Evolutionary conservation across 2,888 invertebrate species (phyloP).

Genomic region (Drosophila eohydei): DNA sequence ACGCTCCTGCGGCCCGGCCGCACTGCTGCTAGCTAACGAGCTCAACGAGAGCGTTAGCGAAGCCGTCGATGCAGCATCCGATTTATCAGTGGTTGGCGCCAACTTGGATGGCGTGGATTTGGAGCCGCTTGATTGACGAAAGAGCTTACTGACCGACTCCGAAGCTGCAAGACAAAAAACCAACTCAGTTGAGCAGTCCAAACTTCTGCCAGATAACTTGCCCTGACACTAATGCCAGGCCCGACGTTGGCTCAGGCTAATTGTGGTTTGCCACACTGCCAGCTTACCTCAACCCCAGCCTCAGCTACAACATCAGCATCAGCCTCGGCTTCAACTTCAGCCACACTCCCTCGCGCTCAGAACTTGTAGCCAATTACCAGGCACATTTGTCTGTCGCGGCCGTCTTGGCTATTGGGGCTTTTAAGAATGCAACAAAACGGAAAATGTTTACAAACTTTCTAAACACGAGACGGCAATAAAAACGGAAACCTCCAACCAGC

Average conservation of each 20-base stretch:
- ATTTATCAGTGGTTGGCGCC: slow-evolving; percentile 59
- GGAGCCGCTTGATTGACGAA: slow-evolving; percentile 81
- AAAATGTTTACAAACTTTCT: slow-evolving; percentile 63
- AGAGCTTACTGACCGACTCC: slow-evolving; percentile 85
- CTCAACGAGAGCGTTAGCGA: slow-evolving; percentile 82
- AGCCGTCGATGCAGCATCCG: slow-evolving; percentile 71
- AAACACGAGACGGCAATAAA: slow-evolving; percentile 73
- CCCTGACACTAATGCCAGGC: slow-evolving; percentile 63
- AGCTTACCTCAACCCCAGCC: slow-evolving; percentile 3
- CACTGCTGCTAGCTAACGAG: slow-evolving; percentile 82
- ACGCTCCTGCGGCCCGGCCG: slow-evolving; percentile 63
- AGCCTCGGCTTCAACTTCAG: background rate
- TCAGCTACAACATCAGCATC: background rate
- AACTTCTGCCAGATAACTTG: slow-evolving; percentile 62
- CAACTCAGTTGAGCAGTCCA: slow-evolving; percentile 40
- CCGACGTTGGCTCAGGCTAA: slow-evolving; percentile 43
- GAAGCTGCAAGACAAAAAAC: slow-evolving; percentile 66
- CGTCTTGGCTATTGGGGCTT: slow-evolving; percentile 30
- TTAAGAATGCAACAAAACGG: slow-evolving; percentile 57
- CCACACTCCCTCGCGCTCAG: background rate
- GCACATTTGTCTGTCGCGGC: slow-evolving; percentile 56
- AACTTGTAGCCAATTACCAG: slow-evolving; percentile 59
- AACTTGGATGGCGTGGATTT: slow-evolving; percentile 67
- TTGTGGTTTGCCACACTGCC: slow-evolving; percentile 31
- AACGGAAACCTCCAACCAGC: slow-evolving; percentile 32